A percentile compares a stretch with the other conserved stretches of the same genome.
These are phyloP conservation scores for Tetragonisca angustula DNA, from an alignment of 2,888 invertebrate genomes.

Conservation along the genomic window DNA sequence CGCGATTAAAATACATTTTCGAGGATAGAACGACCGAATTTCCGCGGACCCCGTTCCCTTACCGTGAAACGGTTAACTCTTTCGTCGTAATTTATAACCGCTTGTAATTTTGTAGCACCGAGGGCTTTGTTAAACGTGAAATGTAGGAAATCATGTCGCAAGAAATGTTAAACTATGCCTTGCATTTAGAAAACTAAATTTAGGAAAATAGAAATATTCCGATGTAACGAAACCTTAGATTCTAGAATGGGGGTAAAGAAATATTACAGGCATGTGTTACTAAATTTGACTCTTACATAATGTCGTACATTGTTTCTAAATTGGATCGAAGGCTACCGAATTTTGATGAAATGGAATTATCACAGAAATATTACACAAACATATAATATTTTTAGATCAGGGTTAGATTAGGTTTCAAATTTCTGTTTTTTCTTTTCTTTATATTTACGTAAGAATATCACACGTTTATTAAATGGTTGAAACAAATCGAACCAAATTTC, in stretches of 20 bases:
- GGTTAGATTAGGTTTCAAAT: too few species aligned
- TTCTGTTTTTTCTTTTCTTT: too few species aligned
- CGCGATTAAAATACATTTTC: constrained; percentile 72
- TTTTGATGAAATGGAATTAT: not conserved
- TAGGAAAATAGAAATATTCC: not conserved
- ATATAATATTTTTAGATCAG: too few species aligned
- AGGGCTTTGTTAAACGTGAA: constrained; percentile 19
- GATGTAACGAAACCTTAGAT: not conserved
- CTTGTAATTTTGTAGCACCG: not conserved
- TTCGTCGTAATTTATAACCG: constrained; percentile 50
- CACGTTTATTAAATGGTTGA: not conserved
- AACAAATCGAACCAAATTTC: not conserved
- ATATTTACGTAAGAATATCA: not conserved
- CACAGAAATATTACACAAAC: too few species aligned
- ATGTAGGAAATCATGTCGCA: not conserved
- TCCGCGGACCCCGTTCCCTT: constrained; percentile 49
- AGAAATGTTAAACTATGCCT: not conserved
- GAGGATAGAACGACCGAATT: constrained; percentile 66
- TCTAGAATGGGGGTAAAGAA: too few species aligned
- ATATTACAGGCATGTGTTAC: too few species aligned
- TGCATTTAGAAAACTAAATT: not conserved
- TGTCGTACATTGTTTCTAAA: too few species aligned
- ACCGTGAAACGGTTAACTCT: constrained; percentile 44
- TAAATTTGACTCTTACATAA: too few species aligned
- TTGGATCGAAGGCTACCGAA: too few species aligned